Base-by-base conservation (phyloP, 2,113 vertebrate genomes). In the Columbina picui region DNA sequence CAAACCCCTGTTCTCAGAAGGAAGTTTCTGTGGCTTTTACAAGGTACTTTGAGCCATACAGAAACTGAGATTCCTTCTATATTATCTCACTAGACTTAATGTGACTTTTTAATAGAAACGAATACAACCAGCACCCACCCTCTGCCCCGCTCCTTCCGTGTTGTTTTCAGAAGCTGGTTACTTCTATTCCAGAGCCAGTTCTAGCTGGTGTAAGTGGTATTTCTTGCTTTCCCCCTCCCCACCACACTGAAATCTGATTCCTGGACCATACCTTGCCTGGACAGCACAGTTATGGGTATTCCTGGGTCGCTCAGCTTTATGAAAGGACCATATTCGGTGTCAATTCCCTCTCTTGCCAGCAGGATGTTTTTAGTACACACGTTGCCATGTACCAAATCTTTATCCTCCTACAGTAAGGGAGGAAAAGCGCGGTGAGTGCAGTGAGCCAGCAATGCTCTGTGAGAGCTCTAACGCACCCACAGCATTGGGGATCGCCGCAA, bases 261-360 rank as follows among this genome's bases (percentile, higher is more conserved):
- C 23, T 10, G 41, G 26, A 6, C 36, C 93, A 6, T 87, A 99
- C 99, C 99, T 98, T 99, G 99, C 92, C 99, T 98, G 86, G 98
- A 98, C 19, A 99, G 98, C 32, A 99, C 99, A 0, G 99, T 99
- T 69, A 99, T 98, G 22, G 99, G 99, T 84, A 99, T 99, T 52
- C 99, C 99, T 2, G 99, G 99, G 96, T 99, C 99, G 2, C 99
- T 99, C 75, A 99, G 98, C 95, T 99, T 99, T 93, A 99, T 99
- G 96, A 99, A 99, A 1, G 99, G 99, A 20, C 99, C 98, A 7
- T 98, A 99, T 47, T 99, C 98, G 0, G 83, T 90, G 29, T 97
- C 98, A 32, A 99, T 98, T 29, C 99, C 99, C 39, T 99, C 99
- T 23, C 99, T 98, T 63, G 99, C 99, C 96, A 99, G 91, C 4